A percentile compares a stretch with the other conserved stretches of the same genome.
phyloP scores from a whole-genome alignment of 2,113 vertebrate species.

The Eidolon helvum region DNA sequence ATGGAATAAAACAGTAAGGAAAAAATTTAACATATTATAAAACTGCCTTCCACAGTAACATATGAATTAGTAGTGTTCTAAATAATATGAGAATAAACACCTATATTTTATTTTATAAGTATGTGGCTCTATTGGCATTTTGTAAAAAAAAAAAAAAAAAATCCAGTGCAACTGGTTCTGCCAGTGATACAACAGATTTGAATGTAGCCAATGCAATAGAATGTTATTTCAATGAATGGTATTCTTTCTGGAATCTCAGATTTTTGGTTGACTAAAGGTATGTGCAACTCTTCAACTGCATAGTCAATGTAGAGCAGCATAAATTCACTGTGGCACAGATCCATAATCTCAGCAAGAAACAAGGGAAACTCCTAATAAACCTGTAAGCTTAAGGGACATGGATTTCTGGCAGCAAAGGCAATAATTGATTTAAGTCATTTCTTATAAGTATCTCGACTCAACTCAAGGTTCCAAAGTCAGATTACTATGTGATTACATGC shows the following conservation, averaged over 20 bases:
- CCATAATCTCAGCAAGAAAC: slow-evolving; percentile 75
- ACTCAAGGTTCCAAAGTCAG: slow-evolving; percentile 70
- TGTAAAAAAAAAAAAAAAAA: slow-evolving; percentile 30
- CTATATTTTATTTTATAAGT: slow-evolving; percentile 34
- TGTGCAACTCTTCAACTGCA: slow-evolving; percentile 92
- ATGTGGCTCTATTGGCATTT: slow-evolving; percentile 44
- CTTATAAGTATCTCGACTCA: slow-evolving; percentile 65
- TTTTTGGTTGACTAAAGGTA: slow-evolving; percentile 77
- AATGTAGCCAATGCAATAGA: slow-evolving; percentile 14
- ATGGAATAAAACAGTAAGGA: slow-evolving; percentile 55
- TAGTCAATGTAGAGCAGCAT: slow-evolving; percentile 91
- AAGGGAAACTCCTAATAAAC: slow-evolving; percentile 77
- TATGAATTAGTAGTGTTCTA: not conserved
- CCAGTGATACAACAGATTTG: slow-evolving; percentile 41
- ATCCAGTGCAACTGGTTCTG: slow-evolving; percentile 39
- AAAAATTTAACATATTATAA: slow-evolving; percentile 66
- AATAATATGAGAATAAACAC: slow-evolving; percentile 41
- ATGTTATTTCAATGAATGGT: not conserved
- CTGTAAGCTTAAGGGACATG: slow-evolving; percentile 62
- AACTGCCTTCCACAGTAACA: slow-evolving; percentile 64
- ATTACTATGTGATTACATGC: slow-evolving; percentile 54
- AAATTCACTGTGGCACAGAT: slow-evolving; percentile 74
- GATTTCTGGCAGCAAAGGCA: slow-evolving; percentile 78
- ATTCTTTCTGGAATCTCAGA: slow-evolving; percentile 50
- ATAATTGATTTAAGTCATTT: slow-evolving; percentile 63